Evolutionary conservation across 2,113 vertebrate species (phyloP).

Genomic region (Anser brachyrhynchus): DNA sequence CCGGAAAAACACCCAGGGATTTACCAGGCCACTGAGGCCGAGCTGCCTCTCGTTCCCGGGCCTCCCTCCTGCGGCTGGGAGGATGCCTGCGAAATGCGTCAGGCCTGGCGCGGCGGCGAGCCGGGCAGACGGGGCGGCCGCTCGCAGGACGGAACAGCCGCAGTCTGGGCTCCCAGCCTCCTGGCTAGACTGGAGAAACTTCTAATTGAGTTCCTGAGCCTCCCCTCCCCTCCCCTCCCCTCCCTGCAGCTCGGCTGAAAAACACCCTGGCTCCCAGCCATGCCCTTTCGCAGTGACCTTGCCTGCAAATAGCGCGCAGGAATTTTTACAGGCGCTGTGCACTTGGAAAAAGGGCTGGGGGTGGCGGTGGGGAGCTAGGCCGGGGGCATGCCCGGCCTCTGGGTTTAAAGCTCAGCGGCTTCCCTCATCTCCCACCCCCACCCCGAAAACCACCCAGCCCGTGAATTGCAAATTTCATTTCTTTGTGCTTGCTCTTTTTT

Average conservation of each 20-base stretch:
- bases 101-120: constrained; percentile 82
- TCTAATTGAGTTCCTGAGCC: constrained; percentile 91
- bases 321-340: constrained; percentile 67
- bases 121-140: constrained; percentile 69
- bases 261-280: constrained; percentile 79
- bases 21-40: background rate
- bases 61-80: constrained; percentile 82
- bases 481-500: background rate
- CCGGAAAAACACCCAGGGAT: constrained; percentile 1
- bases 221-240: constrained; percentile 79
- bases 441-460: background rate
- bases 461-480: background rate
- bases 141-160: constrained; percentile 80
- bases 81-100: constrained; percentile 90
- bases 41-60: background rate
- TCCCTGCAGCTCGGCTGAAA: constrained; percentile 82
- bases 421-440: background rate
- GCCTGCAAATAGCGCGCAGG: constrained; percentile 81
- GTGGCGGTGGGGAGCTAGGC: background rate
- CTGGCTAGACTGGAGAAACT: constrained; percentile 94
- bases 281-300: constrained; percentile 84
- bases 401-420: background rate
- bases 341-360: constrained; percentile 39
- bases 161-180: constrained; percentile 92
- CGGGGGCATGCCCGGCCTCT: background rate